phyloP scores from a whole-genome alignment of 2,888 invertebrate genomes.

The Cryptus armator region DNA sequence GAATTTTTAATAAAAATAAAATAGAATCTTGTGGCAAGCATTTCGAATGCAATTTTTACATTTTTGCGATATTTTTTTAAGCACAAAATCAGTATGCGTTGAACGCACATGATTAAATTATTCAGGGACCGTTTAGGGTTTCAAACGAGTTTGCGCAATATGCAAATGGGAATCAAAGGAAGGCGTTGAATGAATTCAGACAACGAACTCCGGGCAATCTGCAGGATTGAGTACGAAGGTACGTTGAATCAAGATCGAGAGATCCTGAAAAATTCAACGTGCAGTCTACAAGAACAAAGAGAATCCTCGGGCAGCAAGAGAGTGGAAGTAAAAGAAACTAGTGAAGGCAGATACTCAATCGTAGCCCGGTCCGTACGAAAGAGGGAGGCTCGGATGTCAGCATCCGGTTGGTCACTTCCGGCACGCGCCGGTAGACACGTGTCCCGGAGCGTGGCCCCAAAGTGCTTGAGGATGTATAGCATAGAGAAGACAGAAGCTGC shows the following conservation, averaged over 20 bases:
- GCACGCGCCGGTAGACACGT: constrained; percentile 84
- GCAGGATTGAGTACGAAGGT: constrained; percentile 5
- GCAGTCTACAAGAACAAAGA: constrained; percentile 63
- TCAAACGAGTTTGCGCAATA: neutral
- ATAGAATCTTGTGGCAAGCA: no score
- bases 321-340: constrained; percentile 56
- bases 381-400: constrained; percentile 82
- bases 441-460: constrained; percentile 74
- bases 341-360: constrained; percentile 45
- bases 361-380: constrained; percentile 44
- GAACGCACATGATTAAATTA: no score
- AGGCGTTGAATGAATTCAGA: constrained; percentile 8
- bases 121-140: neutral
- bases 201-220: neutral
- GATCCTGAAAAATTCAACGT: constrained; percentile 26
- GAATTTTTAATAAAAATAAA: no score
- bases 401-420: constrained; percentile 85
- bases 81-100: no score
- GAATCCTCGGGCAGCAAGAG: constrained; percentile 53
- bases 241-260: constrained; percentile 10
- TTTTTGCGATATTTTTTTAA: no score
- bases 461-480: constrained; percentile 61
- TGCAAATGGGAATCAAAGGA: neutral
- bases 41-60: no score
- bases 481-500: constrained; percentile 48